Base-by-base conservation (phyloP, 2,888 invertebrate species). In the Leucozona laternaria region DNA sequence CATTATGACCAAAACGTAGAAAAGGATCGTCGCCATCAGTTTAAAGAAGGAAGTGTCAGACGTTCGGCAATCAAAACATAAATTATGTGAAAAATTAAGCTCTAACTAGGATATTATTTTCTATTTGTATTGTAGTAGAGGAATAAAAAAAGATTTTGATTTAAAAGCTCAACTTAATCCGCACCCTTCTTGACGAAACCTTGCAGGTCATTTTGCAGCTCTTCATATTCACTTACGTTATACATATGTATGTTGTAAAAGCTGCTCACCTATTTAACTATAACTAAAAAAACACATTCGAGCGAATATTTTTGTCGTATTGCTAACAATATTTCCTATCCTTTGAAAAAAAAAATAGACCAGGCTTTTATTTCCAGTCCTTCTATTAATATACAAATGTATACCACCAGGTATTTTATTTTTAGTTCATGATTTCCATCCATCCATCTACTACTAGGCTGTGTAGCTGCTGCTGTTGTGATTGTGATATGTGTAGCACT, bases 351-450 rank as follows among this genome's bases (percentile, higher is more conserved):
- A n/a, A 37, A 58, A 58, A 34, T 20, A 58, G 17, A 58, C 31
- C 34, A 31, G 34, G 58, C 58, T 58, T 58, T 58, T 58, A 31
- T 58, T 58, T 34, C 34, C 5, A 34, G 31, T 20, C 17, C 31
- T 60, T 60, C 58, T 60, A 60, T 60, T 22, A 60, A 60, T 60
- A 57, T 57, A 57, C 31, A 60, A 37, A 60, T 60, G 15, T 37
- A 37, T 60, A 60, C 58, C 37, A 40, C 37, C 34, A 60, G 58
- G 34, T 60, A 37, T 37, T 60, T 37, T 60, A 60, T 60, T 60
- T 60, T 60, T 60, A 60, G 58, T 60, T 37, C 58, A 60, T 37
- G 28, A 58, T 58, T 58, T 58, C 15, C 13, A 60, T 37, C 20
- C 37, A 60, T 57, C 31, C 17, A 34, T 53, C 57, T 57, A 57